A percentile compares a stretch with the other conserved stretches of the same genome.
Conservation (phyloP, 2,797 vertebrate genomes). For the Triplophysa yarkandensis region DNA sequence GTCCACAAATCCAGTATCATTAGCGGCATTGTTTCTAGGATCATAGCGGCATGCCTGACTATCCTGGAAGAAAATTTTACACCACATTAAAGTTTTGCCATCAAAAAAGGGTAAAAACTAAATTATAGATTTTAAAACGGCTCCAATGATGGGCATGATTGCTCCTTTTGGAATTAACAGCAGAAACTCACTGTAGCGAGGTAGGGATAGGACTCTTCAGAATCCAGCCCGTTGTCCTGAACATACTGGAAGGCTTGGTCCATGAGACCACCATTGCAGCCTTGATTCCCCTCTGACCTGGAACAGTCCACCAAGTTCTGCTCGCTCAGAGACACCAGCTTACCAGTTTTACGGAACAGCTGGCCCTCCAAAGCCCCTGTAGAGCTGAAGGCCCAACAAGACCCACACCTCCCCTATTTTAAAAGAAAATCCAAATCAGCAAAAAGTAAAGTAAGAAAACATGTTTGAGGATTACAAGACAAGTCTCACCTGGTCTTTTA, state of each 20-base stretch:
- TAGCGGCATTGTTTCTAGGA: constrained; percentile 71
- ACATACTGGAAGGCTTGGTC: constrained; percentile 79
- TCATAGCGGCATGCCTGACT: constrained; percentile 74
- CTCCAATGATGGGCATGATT: no score
- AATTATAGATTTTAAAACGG: no score
- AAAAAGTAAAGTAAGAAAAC: background rate
- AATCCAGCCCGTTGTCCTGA: constrained; percentile 81
- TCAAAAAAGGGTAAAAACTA: background rate
- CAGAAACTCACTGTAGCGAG: constrained; percentile 67
- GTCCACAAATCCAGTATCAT: constrained; percentile 76
- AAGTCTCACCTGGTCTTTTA: constrained; percentile 81
- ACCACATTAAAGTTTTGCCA: background rate
- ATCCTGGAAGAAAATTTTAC: constrained; percentile 62
- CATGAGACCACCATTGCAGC: constrained; percentile 80
- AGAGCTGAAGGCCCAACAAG: constrained; percentile 84
- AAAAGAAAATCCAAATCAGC: background rate
- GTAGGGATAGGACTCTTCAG: constrained; percentile 81
- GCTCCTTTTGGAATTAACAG: no score
- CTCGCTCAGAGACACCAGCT: constrained; percentile 77
- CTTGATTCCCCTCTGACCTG: constrained; percentile 74
- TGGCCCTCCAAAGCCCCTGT: constrained; percentile 83
- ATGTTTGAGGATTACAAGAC: background rate
- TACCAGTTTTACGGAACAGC: constrained; percentile 77
- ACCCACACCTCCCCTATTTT: constrained; percentile 80
- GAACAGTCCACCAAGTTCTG: constrained; percentile 86